A percentile compares a stretch with the other conserved stretches of the same genome.
Conservation (phyloP, 2,888 invertebrate genomes). For the Lamellibrachia columna region DNA sequence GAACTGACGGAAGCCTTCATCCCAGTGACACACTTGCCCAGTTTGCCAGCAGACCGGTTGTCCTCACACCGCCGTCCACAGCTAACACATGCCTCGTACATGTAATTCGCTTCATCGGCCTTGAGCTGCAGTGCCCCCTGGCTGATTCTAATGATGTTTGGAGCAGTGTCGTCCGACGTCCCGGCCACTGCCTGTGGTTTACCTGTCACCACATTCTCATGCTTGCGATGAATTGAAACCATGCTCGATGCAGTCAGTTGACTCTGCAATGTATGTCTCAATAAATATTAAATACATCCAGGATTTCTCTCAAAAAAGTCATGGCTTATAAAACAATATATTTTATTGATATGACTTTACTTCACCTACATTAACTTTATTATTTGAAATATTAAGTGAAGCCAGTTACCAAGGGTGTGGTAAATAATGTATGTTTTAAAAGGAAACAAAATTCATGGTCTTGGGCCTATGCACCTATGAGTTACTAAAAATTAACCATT, state of each 20-base stretch:
- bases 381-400: too few relatives aligned
- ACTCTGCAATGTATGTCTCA: not conserved
- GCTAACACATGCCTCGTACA: conserved; percentile 26
- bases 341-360: not conserved
- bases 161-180: not conserved
- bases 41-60: conserved; percentile 23
- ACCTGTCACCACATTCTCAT: not conserved
- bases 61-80: conserved; percentile 25
- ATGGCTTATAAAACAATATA: too few relatives aligned
- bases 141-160: conserved; percentile 16
- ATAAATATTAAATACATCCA: not conserved
- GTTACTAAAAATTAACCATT: too few relatives aligned
- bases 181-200: not conserved
- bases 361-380: not conserved
- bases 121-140: conserved; percentile 5
- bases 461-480: too few relatives aligned
- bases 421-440: too few relatives aligned
- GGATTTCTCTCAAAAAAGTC: not conserved
- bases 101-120: conserved; percentile 22
- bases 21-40: conserved; percentile 24
- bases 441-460: too few relatives aligned
- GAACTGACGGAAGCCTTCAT: conserved; percentile 22
- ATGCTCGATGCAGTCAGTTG: not conserved
- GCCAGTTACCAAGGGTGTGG: too few relatives aligned
- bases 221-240: conserved; percentile 24